These are phyloP conservation scores for Sebastes trivittatus DNA, from an alignment of 2,797 vertebrate genomes.

Conservation along the genomic window DNA sequence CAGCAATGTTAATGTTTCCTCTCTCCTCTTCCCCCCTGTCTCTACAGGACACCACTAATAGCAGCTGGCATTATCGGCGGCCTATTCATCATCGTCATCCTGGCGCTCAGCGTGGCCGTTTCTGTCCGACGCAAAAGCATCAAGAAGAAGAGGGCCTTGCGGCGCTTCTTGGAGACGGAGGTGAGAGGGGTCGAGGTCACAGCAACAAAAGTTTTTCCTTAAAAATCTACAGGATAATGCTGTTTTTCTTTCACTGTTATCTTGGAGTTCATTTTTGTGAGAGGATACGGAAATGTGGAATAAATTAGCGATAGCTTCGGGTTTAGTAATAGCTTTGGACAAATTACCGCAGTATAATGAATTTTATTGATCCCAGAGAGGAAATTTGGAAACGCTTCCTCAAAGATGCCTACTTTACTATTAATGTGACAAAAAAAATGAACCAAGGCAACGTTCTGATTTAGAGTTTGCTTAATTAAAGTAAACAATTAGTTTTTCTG, in stretches of 20 bases:
- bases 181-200: slow-evolving; percentile 72
- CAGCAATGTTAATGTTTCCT: slow-evolving; percentile 5
- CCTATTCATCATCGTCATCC: slow-evolving; percentile 93
- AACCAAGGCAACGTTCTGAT: not conserved
- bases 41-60: slow-evolving; percentile 92
- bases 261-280: not conserved
- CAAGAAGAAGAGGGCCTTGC: slow-evolving; percentile 95
- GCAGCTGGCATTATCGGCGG: slow-evolving; percentile 94
- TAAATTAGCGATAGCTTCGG: not conserved
- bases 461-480: not conserved
- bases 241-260: not conserved
- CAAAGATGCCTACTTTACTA: not conserved
- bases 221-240: not conserved
- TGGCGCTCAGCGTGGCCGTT: slow-evolving; percentile 92
- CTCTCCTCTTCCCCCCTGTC: not conserved
- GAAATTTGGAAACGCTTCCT: slow-evolving; percentile 14
- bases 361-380: slow-evolving; percentile 27
- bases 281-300: not conserved
- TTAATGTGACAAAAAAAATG: not conserved
- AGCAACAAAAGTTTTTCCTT: too few species aligned
- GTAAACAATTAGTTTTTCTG: not conserved
- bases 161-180: slow-evolving; percentile 97
- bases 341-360: slow-evolving; percentile 10
- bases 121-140: slow-evolving; percentile 95
- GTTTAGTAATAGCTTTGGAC: not conserved